phyloP scores from a whole-genome alignment of 2,113 vertebrate genomes.

The Paratilapia polleni region DNA sequence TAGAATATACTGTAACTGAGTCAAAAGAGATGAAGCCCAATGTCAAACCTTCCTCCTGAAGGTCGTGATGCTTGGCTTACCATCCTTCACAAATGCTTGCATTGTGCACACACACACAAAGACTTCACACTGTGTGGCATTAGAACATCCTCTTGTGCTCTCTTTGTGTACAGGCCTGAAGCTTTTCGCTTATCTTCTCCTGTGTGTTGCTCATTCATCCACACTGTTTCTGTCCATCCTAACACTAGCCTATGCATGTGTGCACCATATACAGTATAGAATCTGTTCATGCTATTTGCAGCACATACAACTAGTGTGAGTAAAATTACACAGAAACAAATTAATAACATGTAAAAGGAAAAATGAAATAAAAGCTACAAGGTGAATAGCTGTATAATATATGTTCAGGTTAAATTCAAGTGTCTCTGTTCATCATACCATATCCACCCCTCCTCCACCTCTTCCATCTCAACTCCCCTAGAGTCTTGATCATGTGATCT shows the following conservation, averaged over 20 bases:
- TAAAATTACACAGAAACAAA: background rate
- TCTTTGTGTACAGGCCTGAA: conserved; percentile 19
- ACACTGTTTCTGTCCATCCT: conserved; percentile 27
- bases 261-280: background rate
- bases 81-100: background rate
- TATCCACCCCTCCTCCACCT: conserved; percentile 48
- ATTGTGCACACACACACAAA: background rate
- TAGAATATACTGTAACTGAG: background rate
- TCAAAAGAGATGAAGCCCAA: conserved; percentile 10
- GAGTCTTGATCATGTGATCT: conserved; percentile 57
- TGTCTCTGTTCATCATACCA: conserved; percentile 31
- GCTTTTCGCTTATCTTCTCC: conserved; percentile 13
- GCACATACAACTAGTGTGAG: background rate
- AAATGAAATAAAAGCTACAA: background rate
- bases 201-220: conserved; percentile 17
- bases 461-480: conserved; percentile 24
- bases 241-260: background rate
- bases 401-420: conserved; percentile 1
- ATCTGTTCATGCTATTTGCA: background rate
- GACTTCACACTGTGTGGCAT: conserved; percentile 30
- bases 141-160: conserved; percentile 13
- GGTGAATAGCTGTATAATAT: background rate
- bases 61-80: conserved; percentile 30
- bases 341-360: background rate
- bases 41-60: conserved; percentile 17